Base-by-base conservation (phyloP, 1,140 invertebrate species). In the Atta texana region DNA sequence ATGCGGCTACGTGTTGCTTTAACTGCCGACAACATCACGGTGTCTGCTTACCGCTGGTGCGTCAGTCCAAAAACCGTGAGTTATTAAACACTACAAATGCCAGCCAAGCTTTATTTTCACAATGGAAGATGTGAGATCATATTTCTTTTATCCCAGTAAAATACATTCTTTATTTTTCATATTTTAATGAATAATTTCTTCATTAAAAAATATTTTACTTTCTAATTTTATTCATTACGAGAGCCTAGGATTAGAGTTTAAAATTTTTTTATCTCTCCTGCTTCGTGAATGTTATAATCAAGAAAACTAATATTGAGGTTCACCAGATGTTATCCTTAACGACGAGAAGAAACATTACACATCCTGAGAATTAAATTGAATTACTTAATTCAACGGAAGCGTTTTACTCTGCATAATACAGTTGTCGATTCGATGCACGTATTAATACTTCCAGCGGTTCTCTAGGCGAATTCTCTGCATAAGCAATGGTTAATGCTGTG, bases 1-100 rank as follows among this genome's bases (percentile, higher is more conserved):
- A 91, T 89, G 90, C 90, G 81, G 88, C 81, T 91, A 89, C 88
- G 88, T 89, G 90, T 91, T 91, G 87, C 87, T 86, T 88, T 87
- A 91, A 91, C 89, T 87, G 90, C 87, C 89, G 88, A 89, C 90
- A 89, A 88, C 81, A 72, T 78, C 64, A 64, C 16, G 44, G 59
- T 51, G 31, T 55, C 74, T 71, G 74, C 31, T 59, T 71, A 57
- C 18, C 53, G n/a, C 39, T 44, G 18, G 14, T 49, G 21, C 18
- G 39, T 75, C 55, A 61, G 3, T 16, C 55, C 6, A 14, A 71
- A 59, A 72, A 59, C 44, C 0, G 1, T 24, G 39, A 39, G 44
- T 61, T 59, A 57, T 82, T 49, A 59, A 59, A 49, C 14, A 49
- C 14, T 1, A 18, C 1, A 31, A 49, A 24, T 57, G 34, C 31